These are phyloP conservation scores for Pseudochirops corinnae DNA, from an alignment of 2,797 vertebrate species.

Conservation along the genomic window DNA sequence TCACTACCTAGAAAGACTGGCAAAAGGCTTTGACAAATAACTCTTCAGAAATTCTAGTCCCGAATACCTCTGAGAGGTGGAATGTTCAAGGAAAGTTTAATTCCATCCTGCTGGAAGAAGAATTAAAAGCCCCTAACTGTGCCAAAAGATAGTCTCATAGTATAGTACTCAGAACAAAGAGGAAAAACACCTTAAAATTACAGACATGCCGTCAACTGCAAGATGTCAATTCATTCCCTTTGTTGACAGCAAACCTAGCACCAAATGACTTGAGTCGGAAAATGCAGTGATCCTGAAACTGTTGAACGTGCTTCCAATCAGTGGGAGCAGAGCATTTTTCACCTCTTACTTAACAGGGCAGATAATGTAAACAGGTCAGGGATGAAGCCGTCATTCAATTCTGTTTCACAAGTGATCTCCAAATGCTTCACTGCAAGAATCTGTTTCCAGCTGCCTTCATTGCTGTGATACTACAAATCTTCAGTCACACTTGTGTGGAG, in stretches of 20 bases:
- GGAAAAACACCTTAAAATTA: constrained; percentile 8
- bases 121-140: background rate
- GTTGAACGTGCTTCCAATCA: background rate
- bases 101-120: constrained; percentile 33
- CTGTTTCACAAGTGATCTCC: constrained; percentile 1
- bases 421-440: background rate
- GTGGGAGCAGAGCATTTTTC: background rate
- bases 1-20: background rate
- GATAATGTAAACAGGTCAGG: constrained; percentile 13
- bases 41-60: background rate
- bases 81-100: background rate
- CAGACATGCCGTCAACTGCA: background rate
- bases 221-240: background rate
- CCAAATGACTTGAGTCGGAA: constrained; percentile 42
- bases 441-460: background rate
- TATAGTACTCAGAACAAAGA: background rate
- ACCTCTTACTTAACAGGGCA: background rate
- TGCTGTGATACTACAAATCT: constrained; percentile 5
- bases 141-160: constrained; percentile 37
- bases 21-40: constrained; percentile 3
- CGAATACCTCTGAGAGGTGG: background rate
- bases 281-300: background rate
- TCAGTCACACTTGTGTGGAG: background rate
- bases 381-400: constrained; percentile 33
- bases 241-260: background rate